Base-by-base conservation (phyloP, 2,113 vertebrate species). In the Amblyopsis rosae region DNA sequence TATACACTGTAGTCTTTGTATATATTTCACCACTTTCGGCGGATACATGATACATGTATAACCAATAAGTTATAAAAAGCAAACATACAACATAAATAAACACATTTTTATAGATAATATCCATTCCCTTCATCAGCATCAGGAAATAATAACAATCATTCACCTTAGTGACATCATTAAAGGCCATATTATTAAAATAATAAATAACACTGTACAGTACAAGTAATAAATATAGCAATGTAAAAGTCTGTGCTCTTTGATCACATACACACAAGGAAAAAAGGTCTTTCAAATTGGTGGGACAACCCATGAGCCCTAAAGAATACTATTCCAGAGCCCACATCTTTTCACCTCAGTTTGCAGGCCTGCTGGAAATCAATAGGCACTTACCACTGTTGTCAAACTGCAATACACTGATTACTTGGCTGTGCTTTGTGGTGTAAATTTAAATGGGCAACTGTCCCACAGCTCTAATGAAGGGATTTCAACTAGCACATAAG, bases 301-400 rank as follows among this genome's bases (percentile, higher is more conserved):
- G 69, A 69, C 59, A 70, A 69, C 75, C 69, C 6, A 53, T 77
- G 70, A 69, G 74, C 66, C 48, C 55, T 70, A 41, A 41, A 41
- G 7, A 41, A 41, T 41, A 41, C 10, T 46, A 26, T 72, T 79
- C 63, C 68, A 45, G 58, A 46, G 58, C 69, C 67, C 65, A 69
- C 46, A 68, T 67, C 65, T 66, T 59, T 73, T 70, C 12, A 72
- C 73, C 71, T 83, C 47, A 51, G 63, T 81, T 56, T 65, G 72
- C 56, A 67, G 69, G 41, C 58, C 65, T 50, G 47, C 35, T 80
- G 48, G 65, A 79, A 85, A 83, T 82, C 73, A 73, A 83, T 90
- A 78, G 62, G 72, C 69, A 63, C 19, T 67, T 19, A 62, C 67
- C 65, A 68, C 72, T 56, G 63, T 64, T 70, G 57, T 84, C 67